Evolutionary conservation across 1,140 invertebrate genomes (phyloP), one percentile per base, ranked within the genome.

Genomic region (Leptinotarsa undecemlineata): DNA sequence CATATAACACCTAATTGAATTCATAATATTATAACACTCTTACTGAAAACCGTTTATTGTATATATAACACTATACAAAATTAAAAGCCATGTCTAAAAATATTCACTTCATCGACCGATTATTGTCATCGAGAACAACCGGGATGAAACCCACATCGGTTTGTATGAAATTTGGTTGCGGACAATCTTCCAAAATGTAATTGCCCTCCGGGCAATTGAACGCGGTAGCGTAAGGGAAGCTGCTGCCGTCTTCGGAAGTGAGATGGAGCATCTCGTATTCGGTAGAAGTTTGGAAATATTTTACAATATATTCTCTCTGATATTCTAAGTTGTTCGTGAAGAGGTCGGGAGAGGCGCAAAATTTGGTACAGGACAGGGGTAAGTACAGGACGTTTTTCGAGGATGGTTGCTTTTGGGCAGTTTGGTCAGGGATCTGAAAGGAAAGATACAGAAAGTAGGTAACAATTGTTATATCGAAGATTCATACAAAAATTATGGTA

Each of bases 201-300:
- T 48, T 64, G n/a, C 15, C n/a, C 4, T 64, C 68, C 14, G 47
- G 3, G 4, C 63, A 69, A 66, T 70, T 76, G 15, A 67, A 61
- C 20, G 71, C 61, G 5, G 74, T 76, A 13, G 76, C 78, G n/a
- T 77, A 79, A 23, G 78, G 76, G 62, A 79, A 79, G 33, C 21
- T 74, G 13, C 68, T 33, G 11, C 76, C 78, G 64, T 77, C 75
- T 71, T 77, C 78, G 48, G 69, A 72, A n/a, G 64, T 73, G 0
- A 79, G 67, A 21, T 79, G 73, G 33, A 72, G 72, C n/a, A 73
- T 71, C 21, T 79, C 78, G 62, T 77, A 79, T 47, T 79, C 78
- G 1, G 78, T 70, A 26, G 75, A 73, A 48, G 74, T 68, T n/a
- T 76, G 72, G 26, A 79, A 79, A 64, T 79, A 79, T 57, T 79